Conservation (phyloP, 2,113 vertebrate genomes). For the Burhinus bistriatus region DNA sequence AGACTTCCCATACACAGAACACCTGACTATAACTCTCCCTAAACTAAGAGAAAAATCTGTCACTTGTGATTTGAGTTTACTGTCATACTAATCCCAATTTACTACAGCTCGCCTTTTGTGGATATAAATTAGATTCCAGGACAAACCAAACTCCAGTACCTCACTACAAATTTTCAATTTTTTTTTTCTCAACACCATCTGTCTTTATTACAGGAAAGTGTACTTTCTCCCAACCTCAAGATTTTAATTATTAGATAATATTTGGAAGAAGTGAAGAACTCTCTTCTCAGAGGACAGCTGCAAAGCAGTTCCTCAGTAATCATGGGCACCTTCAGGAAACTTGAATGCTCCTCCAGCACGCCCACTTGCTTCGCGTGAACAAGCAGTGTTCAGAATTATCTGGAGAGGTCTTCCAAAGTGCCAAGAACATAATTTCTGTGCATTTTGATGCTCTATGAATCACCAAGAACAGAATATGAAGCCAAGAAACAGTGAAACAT, state of each 20-base stretch:
- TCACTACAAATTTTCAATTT: background rate
- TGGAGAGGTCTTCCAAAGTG: constrained; percentile 17
- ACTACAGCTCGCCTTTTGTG: fast-evolving
- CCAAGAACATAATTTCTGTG: constrained; percentile 25
- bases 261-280: background rate
- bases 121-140: background rate
- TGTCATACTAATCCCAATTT: background rate
- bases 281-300: background rate
- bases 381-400: background rate
- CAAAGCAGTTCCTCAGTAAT: background rate
- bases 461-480: background rate
- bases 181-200: background rate
- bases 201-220: background rate
- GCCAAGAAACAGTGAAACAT: constrained; percentile 2
- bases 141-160: background rate
- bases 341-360: background rate
- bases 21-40: background rate
- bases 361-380: constrained; percentile 38
- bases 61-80: background rate
- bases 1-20: background rate
- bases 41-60: background rate
- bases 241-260: constrained; percentile 11
- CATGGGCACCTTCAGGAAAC: background rate
- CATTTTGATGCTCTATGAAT: constrained; percentile 14
- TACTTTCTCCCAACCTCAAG: background rate